phyloP scores from a whole-genome alignment of 1,140 invertebrate genomes.

The Papilio polyxenes region DNA sequence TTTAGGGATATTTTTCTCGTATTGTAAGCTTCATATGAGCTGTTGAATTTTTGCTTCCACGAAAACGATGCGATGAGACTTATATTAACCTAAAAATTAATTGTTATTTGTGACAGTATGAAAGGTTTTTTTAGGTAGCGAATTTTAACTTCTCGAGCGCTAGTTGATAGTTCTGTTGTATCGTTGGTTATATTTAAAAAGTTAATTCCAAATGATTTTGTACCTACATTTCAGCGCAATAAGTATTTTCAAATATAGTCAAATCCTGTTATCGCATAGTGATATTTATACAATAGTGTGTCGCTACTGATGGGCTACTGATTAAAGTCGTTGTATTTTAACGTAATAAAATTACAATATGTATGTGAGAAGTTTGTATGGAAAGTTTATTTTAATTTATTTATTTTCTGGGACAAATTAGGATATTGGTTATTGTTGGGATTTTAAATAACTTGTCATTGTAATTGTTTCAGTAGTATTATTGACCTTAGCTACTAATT shows the following conservation, averaged over 20 bases:
- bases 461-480: conserved; percentile 11
- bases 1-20: conserved; percentile 53
- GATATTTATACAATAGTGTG: conserved; percentile 29
- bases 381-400: not conserved
- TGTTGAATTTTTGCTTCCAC: conserved; percentile 51
- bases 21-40: conserved; percentile 51
- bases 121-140: conserved; percentile 35
- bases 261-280: conserved; percentile 33
- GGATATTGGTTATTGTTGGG: not conserved
- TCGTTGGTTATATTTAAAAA: conserved; percentile 52
- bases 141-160: conserved; percentile 43
- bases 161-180: conserved; percentile 51
- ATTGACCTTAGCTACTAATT: conserved; percentile 11
- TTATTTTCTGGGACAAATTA: not conserved
- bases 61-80: conserved; percentile 37
- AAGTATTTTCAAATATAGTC: conserved; percentile 39
- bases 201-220: conserved; percentile 59
- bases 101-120: conserved; percentile 26
- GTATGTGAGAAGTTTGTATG: not conserved
- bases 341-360: conserved; percentile 1
- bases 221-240: conserved; percentile 59
- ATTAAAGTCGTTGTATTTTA: conserved; percentile 4
- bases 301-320: not conserved
- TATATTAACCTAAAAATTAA: conserved; percentile 13
- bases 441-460: not conserved